A percentile compares a stretch with the other conserved stretches of the same genome.
These are phyloP conservation scores for Esox masquinongy DNA, from an alignment of 2,797 vertebrate species.

Conservation along the genomic window DNA sequence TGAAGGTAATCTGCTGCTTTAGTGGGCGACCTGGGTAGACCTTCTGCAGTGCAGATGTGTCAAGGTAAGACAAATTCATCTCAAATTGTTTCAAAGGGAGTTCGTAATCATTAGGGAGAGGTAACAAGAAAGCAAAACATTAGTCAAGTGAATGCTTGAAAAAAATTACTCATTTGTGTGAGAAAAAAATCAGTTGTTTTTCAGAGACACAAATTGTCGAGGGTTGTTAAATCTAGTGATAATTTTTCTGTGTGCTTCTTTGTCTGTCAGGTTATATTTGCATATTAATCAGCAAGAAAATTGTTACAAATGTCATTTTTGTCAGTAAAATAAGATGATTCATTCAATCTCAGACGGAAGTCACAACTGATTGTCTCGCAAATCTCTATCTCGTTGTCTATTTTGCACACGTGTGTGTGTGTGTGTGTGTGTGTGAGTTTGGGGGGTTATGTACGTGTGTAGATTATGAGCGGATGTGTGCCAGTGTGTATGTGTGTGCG, in stretches of 20 bases:
- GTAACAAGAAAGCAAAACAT: background rate
- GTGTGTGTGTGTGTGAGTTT: conserved; percentile 24
- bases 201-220: background rate
- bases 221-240: background rate
- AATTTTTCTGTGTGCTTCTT: conserved; percentile 16
- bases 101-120: background rate
- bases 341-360: conserved; percentile 41
- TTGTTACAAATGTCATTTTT: conserved; percentile 42
- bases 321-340: conserved; percentile 47
- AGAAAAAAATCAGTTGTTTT: background rate
- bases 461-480: background rate
- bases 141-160: background rate
- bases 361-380: conserved; percentile 40
- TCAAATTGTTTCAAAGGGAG: background rate
- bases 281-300: conserved; percentile 39
- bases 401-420: background rate
- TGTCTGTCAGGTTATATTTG: conserved; percentile 34
- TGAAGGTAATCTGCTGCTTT: conserved; percentile 9
- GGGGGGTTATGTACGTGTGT: background rate
- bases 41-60: background rate
- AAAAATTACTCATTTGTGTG: background rate
- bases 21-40: background rate
- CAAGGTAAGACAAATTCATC: background rate
- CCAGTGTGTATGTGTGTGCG: conserved; percentile 11
- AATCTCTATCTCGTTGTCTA: conserved; percentile 3